phyloP scores from a whole-genome alignment of 2,113 vertebrate genomes.

The Pao palembangensis region DNA sequence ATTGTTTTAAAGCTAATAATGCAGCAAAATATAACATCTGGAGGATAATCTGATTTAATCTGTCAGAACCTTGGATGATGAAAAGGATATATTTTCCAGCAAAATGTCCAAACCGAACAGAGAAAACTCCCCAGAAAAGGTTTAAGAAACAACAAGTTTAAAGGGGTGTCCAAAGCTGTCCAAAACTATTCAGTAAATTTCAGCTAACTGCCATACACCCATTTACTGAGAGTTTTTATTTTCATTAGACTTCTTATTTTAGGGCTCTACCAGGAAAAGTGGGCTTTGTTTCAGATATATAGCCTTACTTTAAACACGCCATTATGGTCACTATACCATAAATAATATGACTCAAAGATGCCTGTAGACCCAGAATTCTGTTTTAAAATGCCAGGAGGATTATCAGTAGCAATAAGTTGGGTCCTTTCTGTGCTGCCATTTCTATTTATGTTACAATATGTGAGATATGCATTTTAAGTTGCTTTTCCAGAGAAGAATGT shows the following conservation, averaged over 20 bases:
- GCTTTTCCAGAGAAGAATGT: background rate
- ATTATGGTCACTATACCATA: slow-evolving; percentile 10
- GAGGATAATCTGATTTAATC: no score
- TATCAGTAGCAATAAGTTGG: slow-evolving; percentile 48
- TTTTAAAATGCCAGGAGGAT: slow-evolving; percentile 65
- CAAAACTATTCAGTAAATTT: slow-evolving; percentile 11
- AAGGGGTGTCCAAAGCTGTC: background rate
- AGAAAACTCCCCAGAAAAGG: no score
- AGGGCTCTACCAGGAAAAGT: no score
- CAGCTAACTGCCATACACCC: slow-evolving; percentile 1
- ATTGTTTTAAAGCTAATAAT: no score
- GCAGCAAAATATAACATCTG: no score
- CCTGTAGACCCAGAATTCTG: background rate
- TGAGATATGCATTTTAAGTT: slow-evolving; percentile 33
- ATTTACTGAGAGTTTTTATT: background rate
- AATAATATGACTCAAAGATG: slow-evolving; percentile 41
- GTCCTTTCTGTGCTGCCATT: slow-evolving; percentile 51
- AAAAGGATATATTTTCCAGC: no score
- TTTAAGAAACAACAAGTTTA: no score
- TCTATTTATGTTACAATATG: slow-evolving; percentile 37
- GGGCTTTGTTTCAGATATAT: no score
- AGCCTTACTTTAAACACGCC: no score
- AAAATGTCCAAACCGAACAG: no score
- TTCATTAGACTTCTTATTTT: background rate
- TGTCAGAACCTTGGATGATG: no score